Evolutionary conservation across 2,888 invertebrate species (phyloP).

Genomic region (Drosophila austrosaltans): DNA sequence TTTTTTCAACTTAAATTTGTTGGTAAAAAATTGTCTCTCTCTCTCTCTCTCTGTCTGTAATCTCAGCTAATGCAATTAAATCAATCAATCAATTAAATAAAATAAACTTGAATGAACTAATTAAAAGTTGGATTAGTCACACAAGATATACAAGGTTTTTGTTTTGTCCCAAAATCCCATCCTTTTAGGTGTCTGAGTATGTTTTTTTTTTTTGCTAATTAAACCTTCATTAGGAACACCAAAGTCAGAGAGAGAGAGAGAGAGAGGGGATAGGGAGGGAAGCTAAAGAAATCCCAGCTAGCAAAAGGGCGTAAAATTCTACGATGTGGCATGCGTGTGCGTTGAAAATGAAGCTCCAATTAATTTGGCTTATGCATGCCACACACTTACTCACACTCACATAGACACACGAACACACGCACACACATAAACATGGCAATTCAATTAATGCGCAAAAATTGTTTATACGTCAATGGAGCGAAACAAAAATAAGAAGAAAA

Average conservation of each 20-base stretch:
- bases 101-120: conserved; percentile 66
- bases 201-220: conserved; percentile 60
- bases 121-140: conserved; percentile 69
- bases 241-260: conserved; percentile 4
- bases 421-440: conserved; percentile 9
- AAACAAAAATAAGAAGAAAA: conserved; percentile 43
- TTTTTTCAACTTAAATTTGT: neutral
- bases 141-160: neutral
- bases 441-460: conserved; percentile 66
- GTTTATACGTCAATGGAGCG: conserved; percentile 75
- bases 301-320: conserved; percentile 51
- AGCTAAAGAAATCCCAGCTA: conserved; percentile 35
- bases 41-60: neutral
- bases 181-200: conserved; percentile 22
- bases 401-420: conserved; percentile 9
- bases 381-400: conserved; percentile 31
- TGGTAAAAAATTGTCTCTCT: neutral
- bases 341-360: conserved; percentile 64
- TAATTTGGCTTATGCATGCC: conserved; percentile 75
- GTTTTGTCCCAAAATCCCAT: conserved; percentile 8
- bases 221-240: conserved; percentile 72
- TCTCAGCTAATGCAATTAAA: conserved; percentile 55
- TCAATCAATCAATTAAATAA: conserved; percentile 66
- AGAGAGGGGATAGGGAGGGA: conserved; percentile 7
- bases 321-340: conserved; percentile 16